These are phyloP conservation scores for Craniophora ligustri DNA, from an alignment of 2,888 invertebrate genomes.

Conservation along the genomic window DNA sequence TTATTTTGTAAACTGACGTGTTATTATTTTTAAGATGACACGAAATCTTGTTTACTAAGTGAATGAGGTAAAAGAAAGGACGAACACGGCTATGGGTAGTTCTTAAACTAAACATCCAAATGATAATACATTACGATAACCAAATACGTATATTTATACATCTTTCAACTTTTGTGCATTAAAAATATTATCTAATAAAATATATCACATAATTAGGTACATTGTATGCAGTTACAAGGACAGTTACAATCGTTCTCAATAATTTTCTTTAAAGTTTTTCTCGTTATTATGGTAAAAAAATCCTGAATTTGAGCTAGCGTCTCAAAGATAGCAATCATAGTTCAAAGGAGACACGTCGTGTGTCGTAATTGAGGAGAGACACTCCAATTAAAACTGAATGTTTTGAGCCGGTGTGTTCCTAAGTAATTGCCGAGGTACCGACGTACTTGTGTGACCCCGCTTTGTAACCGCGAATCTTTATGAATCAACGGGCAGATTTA, in stretches of 20 bases:
- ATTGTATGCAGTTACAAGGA: background rate
- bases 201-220: too few species aligned
- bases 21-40: slow-evolving; percentile 34
- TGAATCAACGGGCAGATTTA: slow-evolving; percentile 60
- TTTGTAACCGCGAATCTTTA: slow-evolving; percentile 63
- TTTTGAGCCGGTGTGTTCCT: slow-evolving; percentile 73
- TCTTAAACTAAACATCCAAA: background rate
- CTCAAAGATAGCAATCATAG: slow-evolving; percentile 76
- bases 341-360: slow-evolving; percentile 79
- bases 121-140: background rate
- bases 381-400: slow-evolving; percentile 85
- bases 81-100: background rate
- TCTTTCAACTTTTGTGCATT: too few species aligned
- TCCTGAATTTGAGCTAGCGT: slow-evolving; percentile 54
- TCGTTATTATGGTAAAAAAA: slow-evolving; percentile 4
- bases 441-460: slow-evolving; percentile 45
- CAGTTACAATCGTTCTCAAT: background rate
- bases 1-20: slow-evolving; percentile 55
- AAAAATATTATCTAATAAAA: too few species aligned
- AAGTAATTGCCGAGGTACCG: slow-evolving; percentile 74
- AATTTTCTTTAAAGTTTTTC: background rate
- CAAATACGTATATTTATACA: too few species aligned
- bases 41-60: slow-evolving; percentile 23
- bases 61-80: slow-evolving; percentile 4
- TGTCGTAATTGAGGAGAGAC: slow-evolving; percentile 78